Percentiles rank a stretch among this genome's conserved stretches.
Evolutionary conservation across 37 sponge, comb jelly and placozoan species (phyloP).

Genomic region (Geodia barretti): DNA sequence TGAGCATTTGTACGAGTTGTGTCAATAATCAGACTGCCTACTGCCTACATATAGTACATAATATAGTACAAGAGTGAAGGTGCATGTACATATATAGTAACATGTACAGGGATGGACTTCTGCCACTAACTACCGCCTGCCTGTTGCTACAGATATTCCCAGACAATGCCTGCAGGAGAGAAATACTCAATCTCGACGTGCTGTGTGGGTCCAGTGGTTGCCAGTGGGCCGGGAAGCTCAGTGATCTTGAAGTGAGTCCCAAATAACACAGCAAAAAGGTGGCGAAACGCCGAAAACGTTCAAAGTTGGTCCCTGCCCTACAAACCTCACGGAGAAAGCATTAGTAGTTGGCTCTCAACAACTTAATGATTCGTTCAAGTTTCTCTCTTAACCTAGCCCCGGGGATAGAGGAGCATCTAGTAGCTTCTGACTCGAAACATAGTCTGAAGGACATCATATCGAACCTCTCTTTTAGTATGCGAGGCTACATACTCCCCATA

Average conservation of each 20-base stretch:
- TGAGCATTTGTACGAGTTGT: no score
- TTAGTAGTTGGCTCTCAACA: neutral
- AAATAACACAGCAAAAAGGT: neutral
- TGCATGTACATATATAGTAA: neutral
- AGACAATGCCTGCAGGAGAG: slow-evolving; percentile 69
- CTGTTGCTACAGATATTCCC: slow-evolving; percentile 73
- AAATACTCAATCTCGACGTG: slow-evolving; percentile 51
- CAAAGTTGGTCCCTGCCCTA: neutral
- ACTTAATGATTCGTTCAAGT: neutral
- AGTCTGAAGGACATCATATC: no score
- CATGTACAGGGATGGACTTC: no score
- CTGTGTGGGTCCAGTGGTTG: slow-evolving; percentile 40
- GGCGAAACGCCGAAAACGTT: neutral
- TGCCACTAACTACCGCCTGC: neutral
- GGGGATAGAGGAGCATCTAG: no score
- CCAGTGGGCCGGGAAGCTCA: slow-evolving; percentile 39
- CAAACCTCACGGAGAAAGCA: neutral
- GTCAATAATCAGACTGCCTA: no score
- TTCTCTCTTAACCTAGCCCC: neutral
- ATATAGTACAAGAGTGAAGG: no score
- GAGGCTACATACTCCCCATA: no score
- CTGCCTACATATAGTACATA: no score
- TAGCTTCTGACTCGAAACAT: no score
- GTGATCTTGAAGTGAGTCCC: slow-evolving; percentile 38
- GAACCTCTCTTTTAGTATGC: no score